Evolutionary conservation across 2,888 invertebrate genomes (phyloP).

Genomic region (Nymphalis urticae): DNA sequence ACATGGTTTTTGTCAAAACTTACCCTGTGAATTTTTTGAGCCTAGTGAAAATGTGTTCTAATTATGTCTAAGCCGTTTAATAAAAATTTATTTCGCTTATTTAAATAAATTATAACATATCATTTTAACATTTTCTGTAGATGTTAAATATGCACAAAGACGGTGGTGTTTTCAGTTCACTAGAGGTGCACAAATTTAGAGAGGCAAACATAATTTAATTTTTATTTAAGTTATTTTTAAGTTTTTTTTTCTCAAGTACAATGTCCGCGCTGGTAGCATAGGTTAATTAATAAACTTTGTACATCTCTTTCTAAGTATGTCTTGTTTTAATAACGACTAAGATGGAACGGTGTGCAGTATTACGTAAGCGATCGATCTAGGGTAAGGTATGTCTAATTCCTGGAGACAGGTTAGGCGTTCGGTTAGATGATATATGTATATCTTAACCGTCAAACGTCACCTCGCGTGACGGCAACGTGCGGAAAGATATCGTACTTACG

Average conservation of each 20-base stretch:
- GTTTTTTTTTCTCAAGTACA: slow-evolving; percentile 28
- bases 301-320: slow-evolving; percentile 6
- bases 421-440: not conserved
- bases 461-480: slow-evolving; percentile 9
- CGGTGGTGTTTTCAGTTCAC: slow-evolving; percentile 8
- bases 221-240: slow-evolving; percentile 22
- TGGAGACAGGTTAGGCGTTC: slow-evolving; percentile 1
- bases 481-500: slow-evolving; percentile 51
- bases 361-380: slow-evolving; percentile 22
- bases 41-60: too few relatives aligned
- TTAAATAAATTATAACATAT: not conserved
- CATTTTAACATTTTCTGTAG: not conserved
- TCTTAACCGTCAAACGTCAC: not conserved
- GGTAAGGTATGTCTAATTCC: slow-evolving; percentile 7
- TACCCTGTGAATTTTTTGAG: not conserved
- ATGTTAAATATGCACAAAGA: slow-evolving; percentile 12
- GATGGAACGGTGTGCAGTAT: slow-evolving; percentile 23
- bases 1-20: not conserved
- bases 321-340: slow-evolving; percentile 1
- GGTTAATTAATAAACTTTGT: slow-evolving; percentile 9
- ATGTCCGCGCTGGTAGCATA: slow-evolving; percentile 33
- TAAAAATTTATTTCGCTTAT: not conserved
- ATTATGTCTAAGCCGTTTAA: not conserved
- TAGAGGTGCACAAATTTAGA: slow-evolving; percentile 18
- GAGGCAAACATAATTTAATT: slow-evolving; percentile 18